A percentile compares a stretch with the other conserved stretches of the same genome.
Evolutionary conservation across 2,797 vertebrate genomes (phyloP).

Genomic region (Alauda arvensis): DNA sequence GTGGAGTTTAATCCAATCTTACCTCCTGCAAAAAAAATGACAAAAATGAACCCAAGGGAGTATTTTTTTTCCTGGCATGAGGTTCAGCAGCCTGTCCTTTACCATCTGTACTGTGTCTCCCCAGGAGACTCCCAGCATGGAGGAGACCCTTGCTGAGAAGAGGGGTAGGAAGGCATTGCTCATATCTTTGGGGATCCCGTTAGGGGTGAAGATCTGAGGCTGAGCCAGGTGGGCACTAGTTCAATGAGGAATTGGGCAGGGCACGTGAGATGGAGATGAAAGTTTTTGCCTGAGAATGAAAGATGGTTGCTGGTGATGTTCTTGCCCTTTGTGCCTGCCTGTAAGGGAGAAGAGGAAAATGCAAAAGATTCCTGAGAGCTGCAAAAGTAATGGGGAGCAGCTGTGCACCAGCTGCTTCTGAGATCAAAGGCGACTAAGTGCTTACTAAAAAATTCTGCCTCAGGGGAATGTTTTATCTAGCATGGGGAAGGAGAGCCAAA

Average conservation of each 20-base stretch:
- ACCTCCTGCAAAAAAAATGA: background rate
- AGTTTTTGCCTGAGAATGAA: background rate
- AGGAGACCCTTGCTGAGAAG: background rate
- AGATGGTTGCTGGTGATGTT: background rate
- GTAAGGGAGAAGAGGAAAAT: background rate
- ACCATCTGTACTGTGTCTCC: background rate
- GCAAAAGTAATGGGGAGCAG: constrained; percentile 7
- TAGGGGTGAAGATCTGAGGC: background rate
- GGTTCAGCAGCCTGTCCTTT: background rate
- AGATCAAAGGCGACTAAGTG: constrained; percentile 7
- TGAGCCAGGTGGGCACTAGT: background rate
- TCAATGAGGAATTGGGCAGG: background rate
- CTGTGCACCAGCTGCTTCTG: constrained; percentile 40
- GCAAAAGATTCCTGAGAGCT: background rate
- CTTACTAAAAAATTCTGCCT: constrained; percentile 9
- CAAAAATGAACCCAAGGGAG: background rate
- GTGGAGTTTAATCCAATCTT: background rate
- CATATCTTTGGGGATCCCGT: fast-evolving
- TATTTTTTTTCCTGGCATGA: background rate
- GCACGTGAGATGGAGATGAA: background rate
- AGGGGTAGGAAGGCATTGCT: background rate
- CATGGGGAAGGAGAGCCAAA: background rate
- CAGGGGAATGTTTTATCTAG: constrained; percentile 27
- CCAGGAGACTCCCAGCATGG: background rate
- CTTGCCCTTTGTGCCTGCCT: background rate